Evolutionary conservation across 2,797 vertebrate genomes (phyloP), one percentile per base, ranked within the genome.

Genomic region (Arvicola amphibius): DNA sequence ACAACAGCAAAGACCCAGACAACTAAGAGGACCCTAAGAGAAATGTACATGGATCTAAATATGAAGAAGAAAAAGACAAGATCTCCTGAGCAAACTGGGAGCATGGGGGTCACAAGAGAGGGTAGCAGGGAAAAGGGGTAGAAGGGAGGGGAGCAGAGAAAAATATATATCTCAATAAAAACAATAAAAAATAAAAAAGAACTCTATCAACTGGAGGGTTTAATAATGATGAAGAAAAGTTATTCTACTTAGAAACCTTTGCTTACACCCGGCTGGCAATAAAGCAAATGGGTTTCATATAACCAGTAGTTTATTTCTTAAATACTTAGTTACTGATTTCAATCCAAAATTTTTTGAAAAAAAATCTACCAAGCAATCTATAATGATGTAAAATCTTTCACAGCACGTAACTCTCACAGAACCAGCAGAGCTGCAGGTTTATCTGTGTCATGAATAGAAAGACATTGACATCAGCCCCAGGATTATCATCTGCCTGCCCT

Each of bases 361-460:
- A 80, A 85, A 61, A 61, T 43, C 19, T 29, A 94, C 86, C 91
- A 95, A 92, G 94, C 23, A 93, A 8, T 46, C 25, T 10, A 16
- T 90, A 78, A 71, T 93, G 95, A 77, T 94, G 96, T 92, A 84
- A 96, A 27, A 46, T 21, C 76, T 92, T 90, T 91, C 83, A 78
- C 91, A 91, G 59, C 93, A 86, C 88, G 94, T 46, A 90, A 53
- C 37, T 96, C 59, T 95, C 93, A 73, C 71, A 96, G 74, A 59
- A 32, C 94, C 46, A 97, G 94, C 63, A 96, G 86, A 84, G 92
- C 63, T 97, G 94, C 78, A 61, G 79, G 97, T 98, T 98, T 92
- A 98, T 97, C 79, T 97, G 97, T 89, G 81, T 90, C 85, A 85
- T 94, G 95, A 98, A 98, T 96, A 96, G 97, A 97, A 98, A 98